These are phyloP conservation scores for Cetoscarus ocellatus DNA, from an alignment of 2,797 vertebrate species.

Conservation along the genomic window DNA sequence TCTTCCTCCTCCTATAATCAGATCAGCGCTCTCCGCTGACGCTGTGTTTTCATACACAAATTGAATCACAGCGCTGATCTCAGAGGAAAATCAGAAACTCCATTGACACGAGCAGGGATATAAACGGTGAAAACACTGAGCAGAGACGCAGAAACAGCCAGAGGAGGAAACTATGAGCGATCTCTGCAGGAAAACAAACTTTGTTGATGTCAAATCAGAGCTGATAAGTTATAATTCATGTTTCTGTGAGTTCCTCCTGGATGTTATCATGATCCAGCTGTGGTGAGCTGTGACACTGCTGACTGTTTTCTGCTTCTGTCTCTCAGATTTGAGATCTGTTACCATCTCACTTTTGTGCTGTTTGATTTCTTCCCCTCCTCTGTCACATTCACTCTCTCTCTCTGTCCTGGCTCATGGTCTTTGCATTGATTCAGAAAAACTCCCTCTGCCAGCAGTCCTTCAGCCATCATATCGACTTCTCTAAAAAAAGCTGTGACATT, in stretches of 20 bases:
- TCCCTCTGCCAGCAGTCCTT: slow-evolving; percentile 3
- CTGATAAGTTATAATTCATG: too few relatives aligned
- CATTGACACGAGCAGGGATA: slow-evolving; percentile 17
- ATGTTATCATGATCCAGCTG: too few relatives aligned
- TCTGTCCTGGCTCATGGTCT: slow-evolving; percentile 2
- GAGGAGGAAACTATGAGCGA: background rate
- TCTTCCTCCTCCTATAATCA: slow-evolving; percentile 45
- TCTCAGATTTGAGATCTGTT: slow-evolving; percentile 15
- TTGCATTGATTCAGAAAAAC: slow-evolving; percentile 45
- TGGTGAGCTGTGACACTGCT: too few relatives aligned
- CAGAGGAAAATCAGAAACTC: slow-evolving; percentile 27
- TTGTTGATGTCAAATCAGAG: too few relatives aligned
- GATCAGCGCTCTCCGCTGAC: slow-evolving; percentile 47
- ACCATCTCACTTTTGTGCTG: slow-evolving; percentile 30
- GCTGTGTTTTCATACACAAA: slow-evolving; percentile 45
- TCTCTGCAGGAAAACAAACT: background rate
- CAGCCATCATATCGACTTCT: slow-evolving; percentile 4
- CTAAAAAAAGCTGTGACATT: slow-evolving; percentile 22
- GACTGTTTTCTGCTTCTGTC: background rate
- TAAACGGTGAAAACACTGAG: slow-evolving; percentile 7
- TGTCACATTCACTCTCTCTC: slow-evolving; percentile 7
- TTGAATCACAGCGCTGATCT: slow-evolving; percentile 41
- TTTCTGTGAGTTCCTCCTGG: too few relatives aligned
- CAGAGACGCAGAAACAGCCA: background rate
- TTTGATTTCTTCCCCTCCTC: slow-evolving; percentile 11